Evolutionary conservation across 2,113 vertebrate genomes (phyloP).

Genomic region (Perognathus longimembris): DNA sequence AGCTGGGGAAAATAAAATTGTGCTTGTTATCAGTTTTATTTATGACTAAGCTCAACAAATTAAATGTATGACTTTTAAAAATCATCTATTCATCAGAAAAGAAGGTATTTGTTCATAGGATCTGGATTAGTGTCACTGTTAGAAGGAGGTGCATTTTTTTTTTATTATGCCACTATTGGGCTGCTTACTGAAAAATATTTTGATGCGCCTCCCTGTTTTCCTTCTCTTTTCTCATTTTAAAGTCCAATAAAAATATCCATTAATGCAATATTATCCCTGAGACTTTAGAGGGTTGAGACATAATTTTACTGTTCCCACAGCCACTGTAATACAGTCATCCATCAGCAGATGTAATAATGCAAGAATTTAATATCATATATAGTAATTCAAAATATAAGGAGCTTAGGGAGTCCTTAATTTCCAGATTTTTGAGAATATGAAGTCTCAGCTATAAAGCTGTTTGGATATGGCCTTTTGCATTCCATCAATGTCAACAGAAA

Average conservation of each 20-base stretch:
- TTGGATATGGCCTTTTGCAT: conserved; percentile 67
- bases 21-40: conserved; percentile 54
- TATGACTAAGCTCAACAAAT: conserved; percentile 54
- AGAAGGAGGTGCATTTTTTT: conserved; percentile 19
- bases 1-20: conserved; percentile 54
- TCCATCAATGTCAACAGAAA: conserved; percentile 49
- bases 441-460: conserved; percentile 55
- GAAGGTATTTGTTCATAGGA: conserved; percentile 34
- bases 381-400: conserved; percentile 77
- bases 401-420: conserved; percentile 70
- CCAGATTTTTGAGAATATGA: conserved; percentile 61
- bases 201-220: conserved; percentile 69
- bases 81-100: conserved; percentile 41
- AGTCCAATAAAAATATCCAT: conserved; percentile 77
- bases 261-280: conserved; percentile 78
- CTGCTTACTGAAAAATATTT: conserved; percentile 62
- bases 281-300: conserved; percentile 77
- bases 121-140: background rate
- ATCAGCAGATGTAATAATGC: conserved; percentile 72
- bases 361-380: conserved; percentile 70
- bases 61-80: conserved; percentile 62
- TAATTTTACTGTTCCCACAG: conserved; percentile 71
- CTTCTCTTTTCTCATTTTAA: conserved; percentile 79
- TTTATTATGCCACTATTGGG: conserved; percentile 4
- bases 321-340: conserved; percentile 74